Evolutionary conservation across 2,888 invertebrate genomes (phyloP), one percentile per base, ranked within the genome.

Genomic region (Sialis fuliginosa): DNA sequence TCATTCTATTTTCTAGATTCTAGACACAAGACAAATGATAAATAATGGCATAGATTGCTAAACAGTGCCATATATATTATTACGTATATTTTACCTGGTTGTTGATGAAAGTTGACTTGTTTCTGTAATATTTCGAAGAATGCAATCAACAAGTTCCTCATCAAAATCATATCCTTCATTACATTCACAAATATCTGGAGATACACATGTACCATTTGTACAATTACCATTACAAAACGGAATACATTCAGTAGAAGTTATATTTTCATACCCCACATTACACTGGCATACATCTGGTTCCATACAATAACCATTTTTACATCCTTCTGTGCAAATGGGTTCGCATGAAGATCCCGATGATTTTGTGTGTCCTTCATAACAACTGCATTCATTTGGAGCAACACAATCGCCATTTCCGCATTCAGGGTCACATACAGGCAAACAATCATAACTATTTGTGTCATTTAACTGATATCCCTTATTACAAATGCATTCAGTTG

Each of bases 311-410:
- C 53, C 52, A 47, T 53, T 49, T 6, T 40, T 41, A 44, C 54
- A 54, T n/a, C 45, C 32, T 33, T 47, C 41, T n/a, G 41, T 32
- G 42, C 55, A 54, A 8, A 39, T 37, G 8, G 48, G 49, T 47
- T 52, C 48, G 40, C 48, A 53, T 43, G 50, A 48, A 45, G 69
- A 65, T 2, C 55, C 54, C n/a, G 51, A 62, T 51, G 75, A 72
- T 33, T 56, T 48, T 1, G 64, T 52, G 48, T 71, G 76, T 37
- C 77, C 78, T 8, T 62, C 50, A 48, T 70, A 68, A 52, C 77
- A 78, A 7, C 54, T 52, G 48, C 68, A 66, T 1, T 46, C 53
- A 30, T 62, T 58, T 1, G 63, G 64, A 3, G 55, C 57, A 1
- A 54, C 54, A 47, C 67, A 67, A 12, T 49, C 48, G 5, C 65